Conservation (phyloP, 2,888 invertebrate species). For the Heteromurus nitidus region DNA sequence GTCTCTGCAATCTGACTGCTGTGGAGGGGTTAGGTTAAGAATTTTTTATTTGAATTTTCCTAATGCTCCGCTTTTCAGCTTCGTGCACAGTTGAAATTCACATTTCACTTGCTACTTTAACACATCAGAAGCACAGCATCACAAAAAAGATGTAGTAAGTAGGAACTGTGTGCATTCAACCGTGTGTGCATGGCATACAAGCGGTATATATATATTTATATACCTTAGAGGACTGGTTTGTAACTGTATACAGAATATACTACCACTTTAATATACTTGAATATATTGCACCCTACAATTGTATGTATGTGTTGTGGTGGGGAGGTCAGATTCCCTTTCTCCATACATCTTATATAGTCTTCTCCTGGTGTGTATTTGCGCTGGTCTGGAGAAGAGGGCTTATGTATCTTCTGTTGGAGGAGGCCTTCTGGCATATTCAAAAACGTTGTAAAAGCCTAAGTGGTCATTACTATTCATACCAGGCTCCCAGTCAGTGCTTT, state of each 20-base stretch:
- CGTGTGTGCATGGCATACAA: conserved; percentile 59
- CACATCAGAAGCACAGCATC: conserved; percentile 56
- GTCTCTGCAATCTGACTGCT: conserved; percentile 47
- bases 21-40: conserved; percentile 41
- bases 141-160: conserved; percentile 49
- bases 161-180: conserved; percentile 53
- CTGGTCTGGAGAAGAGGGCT: conserved; percentile 25
- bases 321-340: conserved; percentile 41
- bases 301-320: conserved; percentile 10
- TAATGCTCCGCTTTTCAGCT: conserved; percentile 42
- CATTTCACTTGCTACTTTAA: conserved; percentile 58
- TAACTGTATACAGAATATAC: no score
- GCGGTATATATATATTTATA: conserved; percentile 40
- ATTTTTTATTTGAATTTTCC: conserved; percentile 57
- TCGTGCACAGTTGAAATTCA: conserved; percentile 54
- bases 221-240: no score
- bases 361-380: conserved; percentile 7
- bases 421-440: conserved; percentile 56
- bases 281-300: no score
- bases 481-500: conserved; percentile 48
- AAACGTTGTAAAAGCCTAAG: conserved; percentile 40
- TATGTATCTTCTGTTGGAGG: conserved; percentile 25
- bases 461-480: conserved; percentile 65
- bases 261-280: no score
- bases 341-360: not conserved